Evolutionary conservation across 2,113 vertebrate genomes (phyloP), one percentile per base, ranked within the genome.

Genomic region (Phainopepla nitens): DNA sequence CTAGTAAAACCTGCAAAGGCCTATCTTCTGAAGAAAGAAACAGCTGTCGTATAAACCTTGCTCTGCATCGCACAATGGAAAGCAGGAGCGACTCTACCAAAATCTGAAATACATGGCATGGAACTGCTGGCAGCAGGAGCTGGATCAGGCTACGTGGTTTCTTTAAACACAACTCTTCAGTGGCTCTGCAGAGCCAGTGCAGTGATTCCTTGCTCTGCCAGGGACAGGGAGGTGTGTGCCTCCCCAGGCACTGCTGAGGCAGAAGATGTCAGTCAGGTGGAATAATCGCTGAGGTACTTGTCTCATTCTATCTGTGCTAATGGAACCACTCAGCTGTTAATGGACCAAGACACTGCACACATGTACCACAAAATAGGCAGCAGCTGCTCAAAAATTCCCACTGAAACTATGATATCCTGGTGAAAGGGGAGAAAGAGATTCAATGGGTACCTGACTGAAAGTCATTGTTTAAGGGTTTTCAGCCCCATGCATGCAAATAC

Each of bases 381-480:
- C 90, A 82, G 73, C 73, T 82, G 49, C 47, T 87, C 53, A 56
- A 28, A 61, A 71, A 49, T 24, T 21, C 4, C 1, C 41, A 68
- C 15, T 39, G 25, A 13, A 71, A n/a, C 18, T 31, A 41, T 71
- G 71, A 60, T 39, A 64, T 18, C 7, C 23, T 87, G 6, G 64
- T 58, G 42, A 71, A 75, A 57, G 8, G 8, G 17, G 13, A 66
- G 36, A 82, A 35, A 75, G 36, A 66, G 44, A 90, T 47, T 58
- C 5, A 10, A 7, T 0, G 1, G 58, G 13, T 31, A 62, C 39
- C 39, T 69, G 69, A 68, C 9, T 0, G 2, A 50, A 75, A 35
- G 6, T 60, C 33, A 31, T 35, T 0, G 45, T n/a, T 51, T 50
- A 53, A 83, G 86, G 11, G 29, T 45, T 79, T 87, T 72, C 73